Conservation (phyloP, 1,140 invertebrate species). For the Lordiphosa clarofinis region DNA sequence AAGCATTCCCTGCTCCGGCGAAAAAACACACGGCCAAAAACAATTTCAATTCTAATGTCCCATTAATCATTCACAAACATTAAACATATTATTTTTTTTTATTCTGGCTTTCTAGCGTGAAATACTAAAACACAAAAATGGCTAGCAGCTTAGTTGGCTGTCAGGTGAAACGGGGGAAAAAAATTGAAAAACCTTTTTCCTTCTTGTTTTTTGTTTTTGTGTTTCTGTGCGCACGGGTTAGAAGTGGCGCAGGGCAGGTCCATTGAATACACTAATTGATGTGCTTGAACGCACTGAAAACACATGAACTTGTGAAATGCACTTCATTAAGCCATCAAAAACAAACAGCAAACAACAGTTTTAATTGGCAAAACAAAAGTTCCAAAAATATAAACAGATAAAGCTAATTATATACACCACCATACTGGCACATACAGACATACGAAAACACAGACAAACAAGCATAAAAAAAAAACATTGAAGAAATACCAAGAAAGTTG, state of each 20-base stretch:
- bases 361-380: slow-evolving; percentile 32
- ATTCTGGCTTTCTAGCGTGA: slow-evolving; percentile 61
- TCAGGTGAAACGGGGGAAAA: slow-evolving; percentile 39
- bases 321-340: slow-evolving; percentile 31
- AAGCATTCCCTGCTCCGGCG: slow-evolving; percentile 3
- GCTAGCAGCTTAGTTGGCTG: slow-evolving; percentile 72
- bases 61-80: slow-evolving; percentile 78
- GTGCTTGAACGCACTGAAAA: slow-evolving; percentile 49
- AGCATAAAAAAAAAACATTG: too few relatives aligned
- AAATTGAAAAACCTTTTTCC: slow-evolving; percentile 19
- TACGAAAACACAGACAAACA: not conserved
- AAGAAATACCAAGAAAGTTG: too few relatives aligned
- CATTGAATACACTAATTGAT: slow-evolving; percentile 65
- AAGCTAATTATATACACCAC: slow-evolving; percentile 31
- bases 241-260: slow-evolving; percentile 4
- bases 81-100: slow-evolving; percentile 59
- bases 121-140: slow-evolving; percentile 57
- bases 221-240: slow-evolving; percentile 13
- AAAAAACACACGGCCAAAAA: slow-evolving; percentile 39
- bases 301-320: slow-evolving; percentile 52
- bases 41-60: slow-evolving; percentile 75
- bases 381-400: slow-evolving; percentile 53
- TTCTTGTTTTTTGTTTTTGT: not conserved
- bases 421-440: slow-evolving; percentile 7
- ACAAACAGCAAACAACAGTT: slow-evolving; percentile 14